These are phyloP conservation scores for Oriolus oriolus DNA, from an alignment of 2,113 vertebrate species.

Conservation along the genomic window DNA sequence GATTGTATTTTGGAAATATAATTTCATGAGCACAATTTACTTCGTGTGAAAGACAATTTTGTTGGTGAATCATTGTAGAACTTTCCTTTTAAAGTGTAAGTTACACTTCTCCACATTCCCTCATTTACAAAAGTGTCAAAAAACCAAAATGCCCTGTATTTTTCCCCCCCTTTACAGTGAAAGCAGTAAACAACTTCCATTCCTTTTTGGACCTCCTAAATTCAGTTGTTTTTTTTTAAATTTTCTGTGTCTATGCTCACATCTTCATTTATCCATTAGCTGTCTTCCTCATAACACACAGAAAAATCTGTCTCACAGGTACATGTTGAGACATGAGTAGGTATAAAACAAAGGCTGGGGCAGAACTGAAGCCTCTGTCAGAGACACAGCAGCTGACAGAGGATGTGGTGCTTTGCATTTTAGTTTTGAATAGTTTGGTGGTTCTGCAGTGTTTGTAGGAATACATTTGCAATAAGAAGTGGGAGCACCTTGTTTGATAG, in stretches of 20 bases:
- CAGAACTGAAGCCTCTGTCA: not conserved
- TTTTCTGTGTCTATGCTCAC: rapidly evolving
- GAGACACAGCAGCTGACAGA: not conserved
- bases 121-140: not conserved
- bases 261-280: not conserved
- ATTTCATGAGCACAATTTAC: not conserved
- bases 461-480: not conserved
- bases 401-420: not conserved
- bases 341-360: not conserved
- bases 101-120: not conserved
- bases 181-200: not conserved
- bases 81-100: not conserved
- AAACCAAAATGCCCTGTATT: not conserved
- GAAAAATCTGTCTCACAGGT: not conserved
- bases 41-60: not conserved
- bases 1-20: not conserved
- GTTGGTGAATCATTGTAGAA: not conserved
- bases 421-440: not conserved
- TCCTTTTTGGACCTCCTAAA: not conserved
- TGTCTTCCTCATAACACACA: not conserved
- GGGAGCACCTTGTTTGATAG: not conserved
- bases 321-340: rapidly evolving
- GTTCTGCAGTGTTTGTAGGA: not conserved
- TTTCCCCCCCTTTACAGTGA: not conserved
- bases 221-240: not conserved